Evolutionary conservation across 2,888 invertebrate genomes (phyloP).

Genomic region (Dolichopus griseipennis): DNA sequence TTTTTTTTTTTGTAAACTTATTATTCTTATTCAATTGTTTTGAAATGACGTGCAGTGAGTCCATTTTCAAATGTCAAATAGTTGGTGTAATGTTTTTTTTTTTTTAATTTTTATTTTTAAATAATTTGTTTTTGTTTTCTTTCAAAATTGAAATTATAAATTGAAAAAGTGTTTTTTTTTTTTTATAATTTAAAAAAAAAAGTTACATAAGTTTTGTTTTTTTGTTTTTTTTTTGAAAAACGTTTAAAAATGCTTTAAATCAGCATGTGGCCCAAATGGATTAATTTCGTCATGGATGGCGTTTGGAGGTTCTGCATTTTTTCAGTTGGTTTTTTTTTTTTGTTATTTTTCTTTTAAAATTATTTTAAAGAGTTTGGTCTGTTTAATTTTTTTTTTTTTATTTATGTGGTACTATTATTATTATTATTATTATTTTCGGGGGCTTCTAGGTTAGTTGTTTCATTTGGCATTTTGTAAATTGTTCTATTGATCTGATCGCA

Average conservation of each 20-base stretch:
- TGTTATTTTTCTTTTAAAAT: too few species aligned
- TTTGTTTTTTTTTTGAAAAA: background rate
- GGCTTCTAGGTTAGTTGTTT: too few species aligned
- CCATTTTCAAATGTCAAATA: slow-evolving; percentile 10
- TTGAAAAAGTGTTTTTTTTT: background rate
- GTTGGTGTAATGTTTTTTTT: background rate
- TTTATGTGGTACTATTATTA: too few species aligned
- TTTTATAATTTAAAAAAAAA: background rate
- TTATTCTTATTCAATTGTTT: background rate
- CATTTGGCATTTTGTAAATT: background rate
- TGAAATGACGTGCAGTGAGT: background rate
- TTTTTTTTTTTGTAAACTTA: background rate
- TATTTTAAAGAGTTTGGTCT: too few species aligned
- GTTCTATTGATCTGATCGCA: background rate
- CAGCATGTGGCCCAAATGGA: background rate
- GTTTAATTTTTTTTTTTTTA: too few species aligned
- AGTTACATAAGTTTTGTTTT: background rate
- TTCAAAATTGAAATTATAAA: background rate
- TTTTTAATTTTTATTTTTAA: background rate
- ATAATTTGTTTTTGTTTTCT: background rate
- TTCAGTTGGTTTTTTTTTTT: too few species aligned
- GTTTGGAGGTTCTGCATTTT: background rate
- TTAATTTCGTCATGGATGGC: slow-evolving; percentile 6
- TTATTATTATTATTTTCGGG: too few species aligned
- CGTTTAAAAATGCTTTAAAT: background rate